These are phyloP conservation scores for Zootermopsis nevadensis DNA, from an alignment of 2,888 invertebrate species.

Conservation along the genomic window DNA sequence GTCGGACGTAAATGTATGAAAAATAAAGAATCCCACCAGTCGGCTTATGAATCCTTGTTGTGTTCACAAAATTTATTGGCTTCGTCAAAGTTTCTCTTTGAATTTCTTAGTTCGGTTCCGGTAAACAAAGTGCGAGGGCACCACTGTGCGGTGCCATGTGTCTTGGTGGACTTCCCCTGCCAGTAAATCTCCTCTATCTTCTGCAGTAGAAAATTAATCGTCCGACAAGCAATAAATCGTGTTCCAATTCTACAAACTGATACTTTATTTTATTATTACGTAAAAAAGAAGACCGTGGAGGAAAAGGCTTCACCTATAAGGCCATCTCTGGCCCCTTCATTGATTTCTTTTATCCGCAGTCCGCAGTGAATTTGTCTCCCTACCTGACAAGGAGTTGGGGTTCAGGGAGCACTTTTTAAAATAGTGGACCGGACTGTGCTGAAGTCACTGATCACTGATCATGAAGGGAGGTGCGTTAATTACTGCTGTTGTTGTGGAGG, in stretches of 20 bases:
- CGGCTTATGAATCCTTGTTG: slow-evolving; percentile 1
- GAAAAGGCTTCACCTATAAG: not conserved
- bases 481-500: slow-evolving; percentile 23
- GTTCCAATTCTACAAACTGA: slow-evolving; percentile 34
- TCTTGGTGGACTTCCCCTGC: slow-evolving; percentile 20
- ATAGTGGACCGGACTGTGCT: slow-evolving; percentile 8
- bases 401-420: not conserved
- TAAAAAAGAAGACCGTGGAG: not conserved
- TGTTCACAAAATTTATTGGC: not conserved
- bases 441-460: slow-evolving; percentile 22
- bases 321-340: slow-evolving; percentile 20
- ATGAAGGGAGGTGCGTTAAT: slow-evolving; percentile 29
- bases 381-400: not conserved
- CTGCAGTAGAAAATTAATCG: slow-evolving; percentile 39
- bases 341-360: slow-evolving; percentile 43
- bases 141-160: not conserved
- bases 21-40: too few species aligned
- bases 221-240: slow-evolving; percentile 37
- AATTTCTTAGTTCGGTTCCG: not conserved
- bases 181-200: slow-evolving; percentile 23
- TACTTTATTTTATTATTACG: slow-evolving; percentile 43
- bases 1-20: too few species aligned
- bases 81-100: not conserved
- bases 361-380: slow-evolving; percentile 28
- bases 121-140: slow-evolving; percentile 19